Conservation (phyloP, 2,113 vertebrate species). For the Egretta garzetta region DNA sequence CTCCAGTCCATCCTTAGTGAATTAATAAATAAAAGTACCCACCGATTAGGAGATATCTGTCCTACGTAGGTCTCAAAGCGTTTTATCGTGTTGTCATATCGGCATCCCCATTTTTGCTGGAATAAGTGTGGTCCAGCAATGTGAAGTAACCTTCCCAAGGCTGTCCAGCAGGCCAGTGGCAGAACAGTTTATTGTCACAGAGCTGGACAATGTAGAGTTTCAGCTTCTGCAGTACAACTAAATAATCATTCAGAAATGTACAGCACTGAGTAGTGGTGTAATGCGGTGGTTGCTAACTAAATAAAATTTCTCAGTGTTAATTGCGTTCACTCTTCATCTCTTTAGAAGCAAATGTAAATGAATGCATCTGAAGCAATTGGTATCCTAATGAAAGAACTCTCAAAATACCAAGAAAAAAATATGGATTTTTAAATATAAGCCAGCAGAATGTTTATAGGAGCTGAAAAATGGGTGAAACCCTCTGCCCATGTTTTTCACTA, state of each 20-base stretch:
- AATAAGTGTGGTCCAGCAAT: neutral
- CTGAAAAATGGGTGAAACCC: neutral
- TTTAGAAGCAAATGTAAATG: neutral
- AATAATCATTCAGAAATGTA: neutral
- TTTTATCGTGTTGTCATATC: neutral
- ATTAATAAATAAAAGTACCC: neutral
- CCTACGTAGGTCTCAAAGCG: accelerated
- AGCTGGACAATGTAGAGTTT: neutral
- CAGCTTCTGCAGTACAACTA: neutral
- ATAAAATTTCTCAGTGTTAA: neutral
- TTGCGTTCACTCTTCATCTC: neutral
- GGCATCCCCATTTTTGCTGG: neutral
- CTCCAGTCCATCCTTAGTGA: neutral
- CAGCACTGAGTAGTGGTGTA: neutral
- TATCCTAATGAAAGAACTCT: neutral
- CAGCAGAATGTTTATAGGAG: neutral
- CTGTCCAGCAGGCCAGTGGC: neutral
- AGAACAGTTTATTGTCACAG: neutral
- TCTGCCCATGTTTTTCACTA: neutral
- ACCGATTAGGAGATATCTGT: neutral
- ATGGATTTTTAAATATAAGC: neutral
- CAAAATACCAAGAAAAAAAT: neutral
- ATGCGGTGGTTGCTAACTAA: neutral
- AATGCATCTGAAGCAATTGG: neutral
- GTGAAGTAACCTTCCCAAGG: neutral